Percentiles rank a stretch among this genome's conserved stretches.
Evolutionary conservation across 2,113 vertebrate species (phyloP).

Genomic region (Perca flavescens): DNA sequence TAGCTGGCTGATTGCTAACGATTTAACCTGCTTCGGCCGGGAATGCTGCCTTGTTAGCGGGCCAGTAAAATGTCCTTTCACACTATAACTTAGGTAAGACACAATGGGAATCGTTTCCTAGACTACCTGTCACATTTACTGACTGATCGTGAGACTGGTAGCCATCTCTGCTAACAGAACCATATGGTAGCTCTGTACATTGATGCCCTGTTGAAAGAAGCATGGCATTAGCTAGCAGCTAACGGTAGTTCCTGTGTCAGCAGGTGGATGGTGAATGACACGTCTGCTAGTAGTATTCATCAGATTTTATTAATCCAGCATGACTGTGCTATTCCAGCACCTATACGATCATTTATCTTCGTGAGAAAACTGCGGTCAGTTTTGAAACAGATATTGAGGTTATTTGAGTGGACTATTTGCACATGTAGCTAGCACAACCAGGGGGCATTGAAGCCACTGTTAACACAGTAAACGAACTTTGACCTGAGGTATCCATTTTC

Average conservation of each 20-base stretch:
- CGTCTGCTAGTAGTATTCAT: slow-evolving; percentile 43
- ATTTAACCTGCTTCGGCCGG: slow-evolving; percentile 22
- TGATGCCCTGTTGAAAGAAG: slow-evolving; percentile 51
- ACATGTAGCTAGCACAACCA: slow-evolving; percentile 40
- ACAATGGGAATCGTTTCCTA: neutral
- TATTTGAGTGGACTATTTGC: slow-evolving; percentile 34
- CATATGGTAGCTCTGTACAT: slow-evolving; percentile 40
- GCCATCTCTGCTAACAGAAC: neutral
- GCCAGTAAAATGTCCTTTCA: slow-evolving; percentile 12
- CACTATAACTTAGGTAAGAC: neutral
- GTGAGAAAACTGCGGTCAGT: neutral
- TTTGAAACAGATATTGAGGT: neutral
- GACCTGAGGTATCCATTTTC: slow-evolving; percentile 80
- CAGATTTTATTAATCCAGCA: neutral
- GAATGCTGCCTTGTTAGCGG: slow-evolving; percentile 34
- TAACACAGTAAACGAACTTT: slow-evolving; percentile 75
- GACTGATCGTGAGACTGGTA: neutral
- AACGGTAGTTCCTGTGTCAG: slow-evolving; percentile 62
- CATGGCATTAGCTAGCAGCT: slow-evolving; percentile 73
- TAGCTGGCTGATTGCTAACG: slow-evolving; percentile 61
- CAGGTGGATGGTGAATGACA: slow-evolving; percentile 77
- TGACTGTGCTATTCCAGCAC: neutral
- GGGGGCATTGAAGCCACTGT: slow-evolving; percentile 40
- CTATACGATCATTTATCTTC: accelerated
- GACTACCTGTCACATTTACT: neutral